A percentile compares a stretch with the other conserved stretches of the same genome.
Evolutionary conservation across 2,797 vertebrate genomes (phyloP).

Genomic region (Rhadinocentrus ornatus): DNA sequence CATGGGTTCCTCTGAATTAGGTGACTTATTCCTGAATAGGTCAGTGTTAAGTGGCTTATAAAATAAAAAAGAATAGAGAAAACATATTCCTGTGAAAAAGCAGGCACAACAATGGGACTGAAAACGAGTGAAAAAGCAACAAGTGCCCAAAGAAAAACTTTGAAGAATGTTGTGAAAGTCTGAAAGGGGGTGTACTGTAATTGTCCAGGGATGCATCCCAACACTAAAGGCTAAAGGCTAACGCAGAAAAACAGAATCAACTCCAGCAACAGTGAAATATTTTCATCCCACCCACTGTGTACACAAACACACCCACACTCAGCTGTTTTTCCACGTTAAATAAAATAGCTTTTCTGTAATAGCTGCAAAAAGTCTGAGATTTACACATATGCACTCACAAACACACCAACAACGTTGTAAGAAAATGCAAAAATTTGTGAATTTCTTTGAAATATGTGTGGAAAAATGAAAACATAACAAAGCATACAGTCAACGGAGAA

Average conservation of each 20-base stretch:
- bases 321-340: conserved; percentile 40
- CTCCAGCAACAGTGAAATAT: conserved; percentile 34
- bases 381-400: conserved; percentile 44
- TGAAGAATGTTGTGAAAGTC: background rate
- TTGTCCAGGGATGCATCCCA: background rate
- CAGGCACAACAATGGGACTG: background rate
- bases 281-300: conserved; percentile 10
- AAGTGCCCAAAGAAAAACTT: background rate
- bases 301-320: conserved; percentile 36
- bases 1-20: background rate
- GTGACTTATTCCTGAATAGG: background rate
- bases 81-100: background rate
- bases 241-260: conserved; percentile 48
- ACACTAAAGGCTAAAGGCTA: conserved; percentile 20
- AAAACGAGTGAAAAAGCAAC: background rate
- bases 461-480: conserved; percentile 20
- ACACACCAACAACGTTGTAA: conserved; percentile 25
- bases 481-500: conserved; percentile 32
- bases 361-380: conserved; percentile 37
- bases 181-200: background rate
- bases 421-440: conserved; percentile 9
- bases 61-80: background rate
- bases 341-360: conserved; percentile 16
- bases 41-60: background rate
- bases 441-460: conserved; percentile 46